Conservation (phyloP, 1,140 invertebrate species). For the Anastatus disparis region DNA sequence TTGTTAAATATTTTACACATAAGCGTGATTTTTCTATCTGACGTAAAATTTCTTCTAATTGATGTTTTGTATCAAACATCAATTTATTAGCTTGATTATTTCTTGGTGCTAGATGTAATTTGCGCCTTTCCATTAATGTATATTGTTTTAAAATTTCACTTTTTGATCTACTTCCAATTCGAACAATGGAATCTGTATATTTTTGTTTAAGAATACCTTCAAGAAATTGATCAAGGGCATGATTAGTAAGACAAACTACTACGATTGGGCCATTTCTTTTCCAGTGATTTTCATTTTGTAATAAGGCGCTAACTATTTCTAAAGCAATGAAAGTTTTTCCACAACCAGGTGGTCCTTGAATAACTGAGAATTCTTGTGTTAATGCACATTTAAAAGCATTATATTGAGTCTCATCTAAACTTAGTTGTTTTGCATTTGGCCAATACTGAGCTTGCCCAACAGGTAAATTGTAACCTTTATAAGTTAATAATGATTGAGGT, state of each 20-base stretch:
- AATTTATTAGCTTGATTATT: background rate
- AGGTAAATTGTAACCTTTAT: no score
- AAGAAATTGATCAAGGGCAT: no score
- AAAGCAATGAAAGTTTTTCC: slow-evolving; percentile 66
- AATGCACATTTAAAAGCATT: no score
- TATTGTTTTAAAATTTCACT: no score
- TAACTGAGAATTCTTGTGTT: no score
- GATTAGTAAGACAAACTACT: no score
- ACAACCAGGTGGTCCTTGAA: no score
- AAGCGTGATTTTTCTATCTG: background rate
- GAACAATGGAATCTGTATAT: slow-evolving; percentile 65
- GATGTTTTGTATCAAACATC: background rate
- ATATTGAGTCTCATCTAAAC: no score
- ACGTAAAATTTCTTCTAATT: background rate
- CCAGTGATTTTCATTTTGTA: slow-evolving; percentile 64
- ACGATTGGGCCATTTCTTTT: slow-evolving; percentile 70
- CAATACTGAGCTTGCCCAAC: background rate
- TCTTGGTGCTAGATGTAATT: slow-evolving; percentile 63
- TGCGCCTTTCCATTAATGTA: no score
- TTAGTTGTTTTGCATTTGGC: slow-evolving; percentile 38
- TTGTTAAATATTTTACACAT: background rate
- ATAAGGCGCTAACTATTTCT: slow-evolving; percentile 71
- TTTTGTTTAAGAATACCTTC: slow-evolving; percentile 76
- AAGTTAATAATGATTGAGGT: no score
- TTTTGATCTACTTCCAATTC: no score